Evolutionary conservation across 2,888 invertebrate genomes (phyloP).

Genomic region (Leptinotarsa haldemani): DNA sequence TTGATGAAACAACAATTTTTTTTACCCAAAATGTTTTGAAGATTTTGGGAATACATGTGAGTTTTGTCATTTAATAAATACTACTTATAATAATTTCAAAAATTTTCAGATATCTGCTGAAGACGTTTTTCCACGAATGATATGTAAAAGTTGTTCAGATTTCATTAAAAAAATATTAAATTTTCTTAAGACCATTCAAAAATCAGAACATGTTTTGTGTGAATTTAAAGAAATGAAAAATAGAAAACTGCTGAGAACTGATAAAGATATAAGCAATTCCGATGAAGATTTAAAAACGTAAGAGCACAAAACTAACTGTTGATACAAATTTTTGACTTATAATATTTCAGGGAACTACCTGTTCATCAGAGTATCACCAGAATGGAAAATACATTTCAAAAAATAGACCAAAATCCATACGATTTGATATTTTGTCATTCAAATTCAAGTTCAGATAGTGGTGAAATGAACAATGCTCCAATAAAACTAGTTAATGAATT

Average conservation of each 20-base stretch:
- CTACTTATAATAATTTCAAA: background rate
- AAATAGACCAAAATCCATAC: background rate
- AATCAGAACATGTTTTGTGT: slow-evolving; percentile 42
- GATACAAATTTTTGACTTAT: background rate
- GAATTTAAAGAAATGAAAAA: slow-evolving; percentile 21
- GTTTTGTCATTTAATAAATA: slow-evolving; percentile 15
- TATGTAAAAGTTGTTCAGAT: slow-evolving; percentile 46
- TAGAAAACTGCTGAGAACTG: background rate
- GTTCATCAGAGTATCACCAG: background rate
- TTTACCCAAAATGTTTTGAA: slow-evolving; percentile 8
- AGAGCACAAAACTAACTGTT: background rate
- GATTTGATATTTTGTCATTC: background rate
- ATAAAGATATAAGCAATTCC: background rate
- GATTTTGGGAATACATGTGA: slow-evolving; percentile 17
- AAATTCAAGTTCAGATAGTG: slow-evolving; percentile 9
- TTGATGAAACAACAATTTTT: background rate
- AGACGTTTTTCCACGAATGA: slow-evolving; percentile 46
- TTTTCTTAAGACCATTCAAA: slow-evolving; percentile 43
- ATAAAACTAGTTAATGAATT: background rate
- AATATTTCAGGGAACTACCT: background rate
- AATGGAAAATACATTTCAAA: background rate
- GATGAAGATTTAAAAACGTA: background rate
- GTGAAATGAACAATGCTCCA: background rate
- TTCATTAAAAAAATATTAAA: slow-evolving; percentile 45
- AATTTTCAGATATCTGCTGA: slow-evolving; percentile 44